Base-by-base conservation (phyloP, 2,113 vertebrate genomes). In the Pteruthius melanotis region DNA sequence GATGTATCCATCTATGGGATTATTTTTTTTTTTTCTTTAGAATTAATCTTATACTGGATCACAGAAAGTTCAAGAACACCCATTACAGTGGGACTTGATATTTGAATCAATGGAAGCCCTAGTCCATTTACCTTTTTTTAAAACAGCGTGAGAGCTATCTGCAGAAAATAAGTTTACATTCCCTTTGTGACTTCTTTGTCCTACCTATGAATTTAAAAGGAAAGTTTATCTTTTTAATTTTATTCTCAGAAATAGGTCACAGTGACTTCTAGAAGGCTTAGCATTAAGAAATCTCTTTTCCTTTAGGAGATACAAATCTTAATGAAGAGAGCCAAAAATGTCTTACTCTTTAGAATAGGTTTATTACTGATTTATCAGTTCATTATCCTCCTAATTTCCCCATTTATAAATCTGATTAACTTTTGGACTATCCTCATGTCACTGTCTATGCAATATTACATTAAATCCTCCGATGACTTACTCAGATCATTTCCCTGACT, bases 371-470 rank as follows among this genome's bases (percentile, higher is more conserved):
- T 97, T 98, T 97, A 97, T 98, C 97, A 98, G 97, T 97, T 98
- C 97, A 98, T 97, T 98, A 97, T 97, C 96, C 96, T 97, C 86
- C 90, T 98, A 98, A 98, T 97, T 97, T 95, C 70, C 79, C 93
- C 95, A 97, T 97, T 98, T 98, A 97, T 98, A 98, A 97, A 97
- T 98, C 96, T 97, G 97, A 98, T 98, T 97, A 98, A 97, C 91
- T 97, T 90, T 93, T 95, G 90, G 79, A 93, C 94, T 92, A 96
- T 96, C 96, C 95, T 98, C 94, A 94, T 97, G 96, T 94, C 93
- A 96, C 95, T 84, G 74, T 70, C 93, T 96, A 92, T 5, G n/a
- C 28, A 45, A 91, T 92, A 96, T 93, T 93, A 89, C 65, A 95
- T 96, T 97, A 97, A 97, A 97, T 96, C 59, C 83, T 95, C 59